Evolutionary conservation across 2,797 vertebrate genomes (phyloP).

Genomic region (Dromococcyx pavoninus): DNA sequence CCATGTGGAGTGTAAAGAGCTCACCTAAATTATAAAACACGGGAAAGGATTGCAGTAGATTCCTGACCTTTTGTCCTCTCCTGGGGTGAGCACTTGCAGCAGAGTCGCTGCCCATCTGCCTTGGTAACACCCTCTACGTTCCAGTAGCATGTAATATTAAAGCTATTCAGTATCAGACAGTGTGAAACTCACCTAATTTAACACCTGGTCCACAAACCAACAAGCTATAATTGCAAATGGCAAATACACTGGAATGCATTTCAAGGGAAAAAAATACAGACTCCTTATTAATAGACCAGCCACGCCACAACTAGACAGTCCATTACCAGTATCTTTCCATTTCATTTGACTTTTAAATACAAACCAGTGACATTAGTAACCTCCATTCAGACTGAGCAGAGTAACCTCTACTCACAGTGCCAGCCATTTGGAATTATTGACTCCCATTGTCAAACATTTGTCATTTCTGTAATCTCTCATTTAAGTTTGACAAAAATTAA

Average conservation of each 20-base stretch:
- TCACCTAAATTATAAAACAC: not conserved
- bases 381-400: not conserved
- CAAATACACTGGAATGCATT: not conserved
- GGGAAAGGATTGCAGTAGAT: not conserved
- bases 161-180: not conserved
- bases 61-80: not conserved
- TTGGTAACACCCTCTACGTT: not conserved
- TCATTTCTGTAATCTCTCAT: not conserved
- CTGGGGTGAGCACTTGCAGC: not conserved
- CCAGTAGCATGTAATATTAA: not conserved
- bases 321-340: not conserved
- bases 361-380: not conserved
- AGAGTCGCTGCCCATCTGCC: not conserved
- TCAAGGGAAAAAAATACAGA: not conserved
- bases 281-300: not conserved
- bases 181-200: not conserved
- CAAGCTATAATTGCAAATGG: not conserved
- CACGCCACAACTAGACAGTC: not conserved
- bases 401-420: not conserved
- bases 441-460: not conserved
- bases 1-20: not conserved
- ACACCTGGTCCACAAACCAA: not conserved
- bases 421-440: not conserved
- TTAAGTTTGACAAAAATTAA: not conserved
- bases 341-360: not conserved